A percentile compares a stretch with the other conserved stretches of the same genome.
phyloP scores from a whole-genome alignment of 2,888 invertebrate genomes.

The Slavum lentiscoides region DNA sequence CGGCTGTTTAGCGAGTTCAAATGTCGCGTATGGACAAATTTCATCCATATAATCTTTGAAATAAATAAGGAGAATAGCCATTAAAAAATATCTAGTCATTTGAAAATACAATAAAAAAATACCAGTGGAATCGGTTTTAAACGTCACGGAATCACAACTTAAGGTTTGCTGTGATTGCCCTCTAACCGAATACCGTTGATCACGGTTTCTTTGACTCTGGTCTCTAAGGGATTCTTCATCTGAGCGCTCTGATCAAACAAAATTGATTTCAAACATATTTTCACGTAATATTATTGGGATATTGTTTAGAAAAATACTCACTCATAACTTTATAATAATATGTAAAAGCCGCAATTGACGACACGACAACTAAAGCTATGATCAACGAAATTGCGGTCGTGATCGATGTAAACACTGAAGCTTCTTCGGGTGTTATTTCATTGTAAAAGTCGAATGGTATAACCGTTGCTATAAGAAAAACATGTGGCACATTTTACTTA shows the following conservation, averaged over 20 bases:
- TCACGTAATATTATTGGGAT: neutral
- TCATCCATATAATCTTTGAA: conserved; percentile 82
- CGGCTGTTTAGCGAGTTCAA: conserved; percentile 77
- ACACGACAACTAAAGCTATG: conserved; percentile 36
- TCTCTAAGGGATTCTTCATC: conserved; percentile 64
- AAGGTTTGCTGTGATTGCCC: conserved; percentile 61
- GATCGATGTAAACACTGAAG: conserved; percentile 44
- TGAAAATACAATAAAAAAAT: conserved; percentile 8
- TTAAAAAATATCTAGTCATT: neutral
- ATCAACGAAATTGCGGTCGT: conserved; percentile 43
- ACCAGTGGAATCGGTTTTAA: conserved; percentile 61
- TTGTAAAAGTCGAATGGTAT: conserved; percentile 41
- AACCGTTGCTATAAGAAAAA: conserved; percentile 26
- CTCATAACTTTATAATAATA: conserved; percentile 50
- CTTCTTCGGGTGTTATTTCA: conserved; percentile 29
- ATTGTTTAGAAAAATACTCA: conserved; percentile 16
- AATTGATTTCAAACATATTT: neutral
- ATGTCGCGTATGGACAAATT: conserved; percentile 90
- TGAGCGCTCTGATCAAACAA: conserved; percentile 18
- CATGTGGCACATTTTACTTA: neutral
- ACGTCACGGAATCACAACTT: conserved; percentile 65
- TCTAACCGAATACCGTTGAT: conserved; percentile 76
- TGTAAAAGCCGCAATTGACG: conserved; percentile 44
- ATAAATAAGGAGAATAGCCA: neutral
- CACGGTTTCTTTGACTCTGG: conserved; percentile 79